Conservation (phyloP, 2,888 invertebrate species). For the Julus scandinavius region DNA sequence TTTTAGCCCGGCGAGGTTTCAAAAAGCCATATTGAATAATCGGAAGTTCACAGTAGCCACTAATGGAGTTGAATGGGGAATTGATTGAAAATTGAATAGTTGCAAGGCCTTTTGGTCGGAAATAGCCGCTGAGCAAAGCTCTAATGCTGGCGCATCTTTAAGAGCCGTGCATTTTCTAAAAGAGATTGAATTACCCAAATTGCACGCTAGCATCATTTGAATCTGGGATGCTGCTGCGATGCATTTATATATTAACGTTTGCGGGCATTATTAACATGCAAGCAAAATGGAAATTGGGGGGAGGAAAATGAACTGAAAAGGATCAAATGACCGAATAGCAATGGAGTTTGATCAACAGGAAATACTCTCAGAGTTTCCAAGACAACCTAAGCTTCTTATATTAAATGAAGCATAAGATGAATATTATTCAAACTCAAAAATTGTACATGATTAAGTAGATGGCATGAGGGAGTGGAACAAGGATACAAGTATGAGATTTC, state of each 20-base stretch:
- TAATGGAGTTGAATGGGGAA: constrained; percentile 43
- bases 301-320: constrained; percentile 18
- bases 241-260: neutral
- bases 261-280: constrained; percentile 38
- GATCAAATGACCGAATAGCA: constrained; percentile 25
- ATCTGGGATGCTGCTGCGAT: neutral
- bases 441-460: constrained; percentile 46
- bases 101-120: constrained; percentile 14
- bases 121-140: constrained; percentile 13
- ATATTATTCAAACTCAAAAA: constrained; percentile 39
- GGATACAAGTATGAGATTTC: neutral
- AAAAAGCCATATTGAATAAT: constrained; percentile 26
- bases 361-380: constrained; percentile 41
- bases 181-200: constrained; percentile 48
- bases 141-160: constrained; percentile 35
- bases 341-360: constrained; percentile 38
- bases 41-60: constrained; percentile 45
- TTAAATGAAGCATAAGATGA: constrained; percentile 2
- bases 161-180: constrained; percentile 28
- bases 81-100: constrained; percentile 49
- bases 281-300: constrained; percentile 6
- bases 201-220: constrained; percentile 16
- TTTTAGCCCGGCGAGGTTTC: constrained; percentile 31
- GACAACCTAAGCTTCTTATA: constrained; percentile 47
- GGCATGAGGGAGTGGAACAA: neutral